phyloP scores from a whole-genome alignment of 2,888 invertebrate genomes.

The Melinaea menophilus region DNA sequence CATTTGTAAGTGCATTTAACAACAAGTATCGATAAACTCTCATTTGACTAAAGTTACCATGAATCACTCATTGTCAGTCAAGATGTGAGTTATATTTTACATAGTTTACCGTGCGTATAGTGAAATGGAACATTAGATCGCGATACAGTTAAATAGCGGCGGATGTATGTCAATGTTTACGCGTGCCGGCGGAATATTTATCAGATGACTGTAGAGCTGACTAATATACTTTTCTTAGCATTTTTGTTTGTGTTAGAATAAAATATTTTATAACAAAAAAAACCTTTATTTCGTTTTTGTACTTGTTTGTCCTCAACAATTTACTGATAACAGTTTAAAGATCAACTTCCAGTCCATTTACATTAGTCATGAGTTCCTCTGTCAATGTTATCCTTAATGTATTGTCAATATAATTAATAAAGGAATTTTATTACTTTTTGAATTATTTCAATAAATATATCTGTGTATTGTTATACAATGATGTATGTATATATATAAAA shows the following conservation, averaged over 20 bases:
- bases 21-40: conserved; percentile 3
- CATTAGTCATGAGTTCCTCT: background rate
- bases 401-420: background rate
- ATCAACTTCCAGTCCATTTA: background rate
- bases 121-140: conserved; percentile 39
- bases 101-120: conserved; percentile 38
- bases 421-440: background rate
- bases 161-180: conserved; percentile 58
- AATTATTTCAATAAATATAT: background rate
- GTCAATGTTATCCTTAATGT: background rate
- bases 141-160: conserved; percentile 46
- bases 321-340: conserved; percentile 1
- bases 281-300: background rate
- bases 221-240: conserved; percentile 4
- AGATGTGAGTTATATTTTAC: conserved; percentile 17
- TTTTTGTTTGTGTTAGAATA: conserved; percentile 4
- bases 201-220: conserved; percentile 36
- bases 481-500: too few species aligned
- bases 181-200: conserved; percentile 51
- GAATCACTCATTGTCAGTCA: conserved; percentile 21
- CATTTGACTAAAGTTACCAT: background rate
- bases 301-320: background rate
- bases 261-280: background rate
- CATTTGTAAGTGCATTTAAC: background rate
- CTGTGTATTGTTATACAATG: background rate